A percentile compares a stretch with the other conserved stretches of the same genome.
Evolutionary conservation across 2,888 invertebrate species (phyloP).

Genomic region (Torymus auratus): DNA sequence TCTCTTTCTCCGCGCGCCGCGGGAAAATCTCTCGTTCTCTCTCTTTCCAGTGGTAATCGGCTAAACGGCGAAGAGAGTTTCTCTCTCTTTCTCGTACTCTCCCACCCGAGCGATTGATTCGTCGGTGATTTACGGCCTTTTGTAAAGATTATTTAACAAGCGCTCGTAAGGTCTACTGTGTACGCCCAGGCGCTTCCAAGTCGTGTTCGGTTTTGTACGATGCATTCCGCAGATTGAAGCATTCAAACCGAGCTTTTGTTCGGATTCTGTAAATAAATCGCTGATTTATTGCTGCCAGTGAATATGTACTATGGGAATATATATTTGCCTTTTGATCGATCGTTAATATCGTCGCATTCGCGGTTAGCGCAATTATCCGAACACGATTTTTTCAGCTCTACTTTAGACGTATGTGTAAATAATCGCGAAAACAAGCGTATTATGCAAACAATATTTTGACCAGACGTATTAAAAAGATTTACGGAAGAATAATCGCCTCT

Average conservation of each 20-base stretch:
- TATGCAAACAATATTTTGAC: no score
- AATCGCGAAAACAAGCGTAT: no score
- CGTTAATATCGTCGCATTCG: no score
- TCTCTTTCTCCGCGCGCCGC: constrained; percentile 14
- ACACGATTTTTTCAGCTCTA: no score
- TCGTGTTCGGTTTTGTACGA: neutral
- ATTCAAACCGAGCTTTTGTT: neutral
- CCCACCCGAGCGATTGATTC: constrained; percentile 60
- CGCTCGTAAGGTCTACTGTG: constrained; percentile 3
- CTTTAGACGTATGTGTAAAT: no score
- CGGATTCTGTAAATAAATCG: no score
- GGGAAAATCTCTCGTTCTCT: constrained; percentile 48
- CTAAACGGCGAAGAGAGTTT: constrained; percentile 58
- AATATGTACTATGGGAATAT: no score
- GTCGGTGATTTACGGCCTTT: constrained; percentile 55
- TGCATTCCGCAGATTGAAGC: constrained; percentile 19
- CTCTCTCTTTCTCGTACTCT: constrained; percentile 17
- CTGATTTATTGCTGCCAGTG: no score
- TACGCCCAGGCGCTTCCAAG: neutral
- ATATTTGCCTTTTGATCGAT: no score
- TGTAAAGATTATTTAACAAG: constrained; percentile 48
- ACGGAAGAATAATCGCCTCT: no score
- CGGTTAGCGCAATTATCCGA: no score
- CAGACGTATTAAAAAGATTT: no score
- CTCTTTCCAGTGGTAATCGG: constrained; percentile 17